These are phyloP conservation scores for Pseudomyrmex dendroicus DNA, from an alignment of 1,140 invertebrate species.

Conservation along the genomic window DNA sequence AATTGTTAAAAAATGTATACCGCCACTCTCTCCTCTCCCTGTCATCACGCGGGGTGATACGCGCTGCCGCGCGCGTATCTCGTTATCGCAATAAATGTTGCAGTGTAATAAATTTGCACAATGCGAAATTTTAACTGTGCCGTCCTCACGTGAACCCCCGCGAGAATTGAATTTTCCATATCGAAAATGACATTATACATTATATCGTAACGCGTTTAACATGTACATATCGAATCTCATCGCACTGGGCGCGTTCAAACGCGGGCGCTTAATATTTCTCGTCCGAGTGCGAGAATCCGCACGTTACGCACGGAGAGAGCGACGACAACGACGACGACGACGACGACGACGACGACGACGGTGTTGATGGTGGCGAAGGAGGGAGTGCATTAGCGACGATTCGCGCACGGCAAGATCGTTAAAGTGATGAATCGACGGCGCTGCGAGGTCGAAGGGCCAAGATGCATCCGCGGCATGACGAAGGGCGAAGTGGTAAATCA, in stretches of 20 bases:
- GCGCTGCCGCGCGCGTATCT: neutral
- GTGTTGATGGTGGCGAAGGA: too few relatives aligned
- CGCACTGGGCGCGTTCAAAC: neutral
- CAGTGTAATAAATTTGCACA: conserved; percentile 19
- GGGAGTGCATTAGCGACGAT: conserved; percentile 47
- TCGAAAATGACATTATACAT: conserved; percentile 15
- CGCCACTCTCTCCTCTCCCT: too few relatives aligned
- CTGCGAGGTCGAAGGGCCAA: conserved; percentile 38
- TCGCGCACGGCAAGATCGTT: conserved; percentile 49
- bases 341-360: too few relatives aligned
- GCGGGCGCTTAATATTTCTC: conserved; percentile 17
- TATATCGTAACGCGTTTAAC: conserved; percentile 37
- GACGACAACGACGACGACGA: neutral
- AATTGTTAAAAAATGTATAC: conserved; percentile 27
- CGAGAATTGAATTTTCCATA: conserved; percentile 29
- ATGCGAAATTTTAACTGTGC: conserved; percentile 13
- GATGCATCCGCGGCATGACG: conserved; percentile 49
- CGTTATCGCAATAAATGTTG: conserved; percentile 30
- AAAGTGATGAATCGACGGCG: conserved; percentile 56
- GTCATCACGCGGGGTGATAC: too few relatives aligned
- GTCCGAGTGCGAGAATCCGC: conserved; percentile 9
- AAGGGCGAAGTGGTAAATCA: conserved; percentile 59
- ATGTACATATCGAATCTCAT: conserved; percentile 17
- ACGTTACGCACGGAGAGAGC: conserved; percentile 28
- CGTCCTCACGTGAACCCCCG: neutral